A percentile compares a stretch with the other conserved stretches of the same genome.
Evolutionary conservation across 2,113 vertebrate species (phyloP).

Genomic region (Cairina moschata): DNA sequence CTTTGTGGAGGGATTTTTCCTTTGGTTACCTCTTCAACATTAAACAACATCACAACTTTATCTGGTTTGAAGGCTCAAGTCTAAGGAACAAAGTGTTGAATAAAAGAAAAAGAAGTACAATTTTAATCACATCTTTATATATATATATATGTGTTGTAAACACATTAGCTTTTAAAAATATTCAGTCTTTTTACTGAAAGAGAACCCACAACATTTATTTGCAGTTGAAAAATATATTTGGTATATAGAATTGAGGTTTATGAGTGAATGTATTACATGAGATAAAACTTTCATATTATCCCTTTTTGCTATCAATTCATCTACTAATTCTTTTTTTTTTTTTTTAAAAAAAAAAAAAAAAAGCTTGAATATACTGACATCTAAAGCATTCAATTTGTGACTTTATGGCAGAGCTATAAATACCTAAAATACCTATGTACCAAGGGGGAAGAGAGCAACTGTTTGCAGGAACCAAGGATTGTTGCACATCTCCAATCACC

Average conservation of each 20-base stretch:
- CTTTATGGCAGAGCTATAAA: slow-evolving; percentile 26
- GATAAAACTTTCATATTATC: background rate
- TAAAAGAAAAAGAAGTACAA: background rate
- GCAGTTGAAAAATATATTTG: background rate
- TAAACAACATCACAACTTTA: background rate
- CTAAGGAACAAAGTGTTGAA: background rate
- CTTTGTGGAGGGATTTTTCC: background rate
- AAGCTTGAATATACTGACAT: background rate
- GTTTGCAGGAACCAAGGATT: slow-evolving; percentile 9
- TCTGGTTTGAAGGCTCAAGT: background rate
- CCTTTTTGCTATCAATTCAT: background rate
- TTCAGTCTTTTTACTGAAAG: background rate
- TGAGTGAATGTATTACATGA: background rate
- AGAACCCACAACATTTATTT: background rate
- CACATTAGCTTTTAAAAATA: background rate
- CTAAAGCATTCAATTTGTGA: background rate
- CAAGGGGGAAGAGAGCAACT: background rate
- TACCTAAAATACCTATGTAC: background rate
- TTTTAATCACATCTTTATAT: background rate
- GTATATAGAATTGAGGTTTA: background rate
- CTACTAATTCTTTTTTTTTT: background rate
- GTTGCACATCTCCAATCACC: slow-evolving; percentile 28
- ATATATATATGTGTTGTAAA: background rate
- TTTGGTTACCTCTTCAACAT: background rate
- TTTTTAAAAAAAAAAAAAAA: background rate